phyloP scores from a whole-genome alignment of 2,888 invertebrate species.

The Nephrotoma flavescens region DNA sequence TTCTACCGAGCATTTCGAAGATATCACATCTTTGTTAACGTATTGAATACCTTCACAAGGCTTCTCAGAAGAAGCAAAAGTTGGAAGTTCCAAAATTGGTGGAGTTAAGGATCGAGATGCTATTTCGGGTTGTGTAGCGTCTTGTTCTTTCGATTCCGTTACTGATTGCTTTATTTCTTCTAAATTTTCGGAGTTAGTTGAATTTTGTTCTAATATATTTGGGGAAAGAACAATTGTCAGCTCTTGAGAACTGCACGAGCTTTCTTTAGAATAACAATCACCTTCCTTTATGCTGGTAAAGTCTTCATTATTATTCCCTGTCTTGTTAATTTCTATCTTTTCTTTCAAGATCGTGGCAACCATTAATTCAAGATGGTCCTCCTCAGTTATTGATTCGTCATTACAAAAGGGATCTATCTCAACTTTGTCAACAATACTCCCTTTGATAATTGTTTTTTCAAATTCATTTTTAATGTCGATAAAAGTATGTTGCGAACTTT shows the following conservation, averaged over 20 bases:
- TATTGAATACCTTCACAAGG: not conserved
- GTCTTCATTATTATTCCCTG: not conserved
- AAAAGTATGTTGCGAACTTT: constrained; percentile 19
- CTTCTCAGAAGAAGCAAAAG: not conserved
- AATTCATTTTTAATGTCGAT: not conserved
- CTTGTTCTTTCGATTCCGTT: not conserved
- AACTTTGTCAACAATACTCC: not conserved
- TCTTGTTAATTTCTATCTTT: not conserved
- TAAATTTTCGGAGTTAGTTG: not conserved
- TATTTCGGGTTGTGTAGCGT: not conserved
- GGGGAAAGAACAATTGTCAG: not conserved
- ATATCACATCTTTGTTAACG: not conserved
- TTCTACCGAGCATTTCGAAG: not conserved
- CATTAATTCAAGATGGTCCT: not conserved
- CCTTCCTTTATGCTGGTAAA: not conserved
- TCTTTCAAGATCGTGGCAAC: not conserved
- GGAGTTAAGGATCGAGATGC: not conserved
- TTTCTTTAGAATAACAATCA: not conserved
- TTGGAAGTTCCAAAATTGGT: not conserved
- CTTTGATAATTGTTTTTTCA: not conserved
- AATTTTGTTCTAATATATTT: not conserved
- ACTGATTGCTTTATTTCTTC: not conserved
- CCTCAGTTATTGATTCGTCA: not conserved
- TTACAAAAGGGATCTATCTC: not conserved
- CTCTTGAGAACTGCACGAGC: not conserved